A percentile compares a stretch with the other conserved stretches of the same genome.
phyloP scores from a whole-genome alignment of 2,113 vertebrate species.

The Sceloporus tristichus region DNA sequence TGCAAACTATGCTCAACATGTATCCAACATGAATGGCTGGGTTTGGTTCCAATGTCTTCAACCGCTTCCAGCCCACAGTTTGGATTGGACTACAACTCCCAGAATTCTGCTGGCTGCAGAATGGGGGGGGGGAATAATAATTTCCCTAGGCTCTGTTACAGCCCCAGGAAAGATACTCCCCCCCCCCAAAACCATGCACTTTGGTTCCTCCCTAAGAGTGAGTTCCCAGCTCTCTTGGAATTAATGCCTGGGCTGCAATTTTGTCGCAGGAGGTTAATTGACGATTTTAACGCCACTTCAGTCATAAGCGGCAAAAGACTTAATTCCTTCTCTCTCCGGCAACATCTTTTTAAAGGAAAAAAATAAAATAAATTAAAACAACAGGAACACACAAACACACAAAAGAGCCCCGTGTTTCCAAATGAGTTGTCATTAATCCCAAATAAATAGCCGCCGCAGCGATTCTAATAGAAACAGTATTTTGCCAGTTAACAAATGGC shows the following conservation, averaged over 20 bases:
- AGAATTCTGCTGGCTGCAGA: too few species aligned
- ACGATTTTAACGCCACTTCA: slow-evolving; percentile 10
- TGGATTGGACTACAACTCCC: too few species aligned
- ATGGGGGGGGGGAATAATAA: too few species aligned
- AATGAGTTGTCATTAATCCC: not conserved
- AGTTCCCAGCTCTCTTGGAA: not conserved
- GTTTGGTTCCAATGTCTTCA: too few species aligned
- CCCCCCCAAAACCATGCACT: not conserved
- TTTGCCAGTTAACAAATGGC: not conserved
- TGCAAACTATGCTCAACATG: too few species aligned
- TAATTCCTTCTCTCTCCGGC: not conserved
- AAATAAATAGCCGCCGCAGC: not conserved
- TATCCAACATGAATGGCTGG: too few species aligned
- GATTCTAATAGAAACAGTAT: not conserved
- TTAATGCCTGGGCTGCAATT: slow-evolving; percentile 4
- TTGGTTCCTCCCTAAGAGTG: not conserved
- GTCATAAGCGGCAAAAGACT: not conserved
- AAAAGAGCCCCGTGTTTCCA: not conserved
- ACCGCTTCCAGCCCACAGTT: too few species aligned
- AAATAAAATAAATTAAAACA: not conserved
- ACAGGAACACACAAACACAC: not conserved
- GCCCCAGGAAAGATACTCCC: not conserved
- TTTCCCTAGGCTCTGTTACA: not conserved
- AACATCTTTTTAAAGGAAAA: not conserved
- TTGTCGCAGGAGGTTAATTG: slow-evolving; percentile 8